phyloP scores from a whole-genome alignment of 1,140 invertebrate genomes.

The Drosophila asahinai region DNA sequence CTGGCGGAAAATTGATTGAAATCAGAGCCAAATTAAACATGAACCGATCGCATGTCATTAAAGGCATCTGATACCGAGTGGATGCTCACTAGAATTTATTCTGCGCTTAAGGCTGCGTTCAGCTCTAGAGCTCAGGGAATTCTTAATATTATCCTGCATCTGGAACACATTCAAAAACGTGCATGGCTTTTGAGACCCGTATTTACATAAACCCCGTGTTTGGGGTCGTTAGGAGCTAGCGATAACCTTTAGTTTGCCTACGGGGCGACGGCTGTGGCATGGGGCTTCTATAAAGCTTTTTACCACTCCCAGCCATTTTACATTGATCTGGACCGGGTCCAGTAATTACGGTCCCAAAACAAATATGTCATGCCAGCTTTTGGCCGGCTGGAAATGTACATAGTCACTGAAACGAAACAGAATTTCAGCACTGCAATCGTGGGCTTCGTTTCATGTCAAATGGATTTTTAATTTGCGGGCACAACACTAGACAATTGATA shows the following conservation, averaged over 20 bases:
- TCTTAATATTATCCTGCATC: not conserved
- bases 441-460: slow-evolving; percentile 16
- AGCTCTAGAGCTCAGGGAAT: not conserved
- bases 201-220: slow-evolving; percentile 5
- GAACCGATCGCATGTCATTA: slow-evolving; percentile 33
- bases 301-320: slow-evolving; percentile 56
- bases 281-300: slow-evolving; percentile 26
- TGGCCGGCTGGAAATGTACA: slow-evolving; percentile 6
- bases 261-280: not conserved
- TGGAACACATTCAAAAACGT: not conserved
- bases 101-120: not conserved
- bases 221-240: not conserved
- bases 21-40: slow-evolving; percentile 2
- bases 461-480: slow-evolving; percentile 47
- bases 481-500: slow-evolving; percentile 19
- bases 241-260: slow-evolving; percentile 4
- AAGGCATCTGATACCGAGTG: slow-evolving; percentile 10
- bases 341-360: slow-evolving; percentile 8
- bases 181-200: not conserved
- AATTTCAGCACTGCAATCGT: slow-evolving; percentile 10
- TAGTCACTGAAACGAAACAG: slow-evolving; percentile 31
- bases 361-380: slow-evolving; percentile 7
- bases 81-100: not conserved
- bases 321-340: slow-evolving; percentile 19
- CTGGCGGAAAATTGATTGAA: slow-evolving; percentile 25